These are phyloP conservation scores for Trematomus loennbergii DNA, from an alignment of 2,113 vertebrate genomes.

Conservation along the genomic window DNA sequence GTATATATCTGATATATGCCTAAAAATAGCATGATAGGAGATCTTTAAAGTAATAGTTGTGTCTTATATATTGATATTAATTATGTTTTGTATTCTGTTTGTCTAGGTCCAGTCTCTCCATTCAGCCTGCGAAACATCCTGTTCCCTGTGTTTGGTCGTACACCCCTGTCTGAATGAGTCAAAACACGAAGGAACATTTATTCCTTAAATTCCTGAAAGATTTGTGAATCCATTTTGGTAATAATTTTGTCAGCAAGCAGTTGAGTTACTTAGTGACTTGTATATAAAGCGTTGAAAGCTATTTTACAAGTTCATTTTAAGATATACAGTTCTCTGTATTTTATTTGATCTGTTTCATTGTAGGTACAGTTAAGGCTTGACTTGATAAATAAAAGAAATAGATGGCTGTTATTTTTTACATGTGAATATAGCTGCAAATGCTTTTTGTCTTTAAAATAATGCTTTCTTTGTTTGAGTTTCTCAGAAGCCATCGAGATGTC, in stretches of 20 bases:
- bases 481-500: conserved; percentile 7
- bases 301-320: conserved; percentile 33
- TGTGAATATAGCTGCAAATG: background rate
- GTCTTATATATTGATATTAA: background rate
- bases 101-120: conserved; percentile 45
- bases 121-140: conserved; percentile 7
- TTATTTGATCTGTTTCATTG: background rate
- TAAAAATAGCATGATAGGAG: too few relatives aligned
- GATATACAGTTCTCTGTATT: conserved; percentile 7
- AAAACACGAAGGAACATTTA: background rate
- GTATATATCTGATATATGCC: too few relatives aligned
- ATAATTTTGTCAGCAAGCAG: background rate
- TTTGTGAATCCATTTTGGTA: background rate
- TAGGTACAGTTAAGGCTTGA: background rate
- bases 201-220: background rate
- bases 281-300: background rate
- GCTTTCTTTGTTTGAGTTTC: conserved; percentile 5
- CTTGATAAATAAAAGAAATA: background rate
- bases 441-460: conserved; percentile 5
- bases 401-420: conserved; percentile 4
- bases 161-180: background rate
- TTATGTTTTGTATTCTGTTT: conserved; percentile 16
- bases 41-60: background rate
- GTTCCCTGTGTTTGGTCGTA: conserved; percentile 61
- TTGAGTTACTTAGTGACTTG: background rate